phyloP scores from a whole-genome alignment of 1,140 invertebrate genomes.

The Pogonomyrmex barbatus region DNA sequence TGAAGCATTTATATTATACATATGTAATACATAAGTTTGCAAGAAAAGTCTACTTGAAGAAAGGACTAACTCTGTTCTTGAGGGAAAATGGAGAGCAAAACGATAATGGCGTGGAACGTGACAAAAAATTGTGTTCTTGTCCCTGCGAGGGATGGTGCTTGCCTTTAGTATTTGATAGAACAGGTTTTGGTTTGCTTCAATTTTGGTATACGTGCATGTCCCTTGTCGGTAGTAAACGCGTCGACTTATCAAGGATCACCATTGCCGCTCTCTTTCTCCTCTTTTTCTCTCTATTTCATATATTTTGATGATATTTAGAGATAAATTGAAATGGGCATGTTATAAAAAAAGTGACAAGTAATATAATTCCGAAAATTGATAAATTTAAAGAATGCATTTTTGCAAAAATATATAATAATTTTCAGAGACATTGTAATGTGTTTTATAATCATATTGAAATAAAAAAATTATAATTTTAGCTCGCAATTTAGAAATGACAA shows the following conservation, averaged over 20 bases:
- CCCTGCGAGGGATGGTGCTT: background rate
- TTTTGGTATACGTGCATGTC: constrained; percentile 24
- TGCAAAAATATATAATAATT: background rate
- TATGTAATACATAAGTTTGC: background rate
- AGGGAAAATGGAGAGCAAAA: constrained; percentile 43
- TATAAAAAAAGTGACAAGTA: background rate
- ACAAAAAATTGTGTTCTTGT: constrained; percentile 46
- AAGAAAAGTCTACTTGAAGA: constrained; percentile 14
- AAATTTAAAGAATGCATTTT: background rate
- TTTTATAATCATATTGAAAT: too few relatives aligned
- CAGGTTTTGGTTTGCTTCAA: constrained; percentile 48
- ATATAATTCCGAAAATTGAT: background rate
- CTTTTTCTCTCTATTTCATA: background rate
- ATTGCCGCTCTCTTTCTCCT: background rate
- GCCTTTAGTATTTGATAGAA: constrained; percentile 28
- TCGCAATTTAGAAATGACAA: background rate
- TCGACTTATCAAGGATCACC: constrained; percentile 39
- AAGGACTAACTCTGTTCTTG: constrained; percentile 22
- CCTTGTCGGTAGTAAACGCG: constrained; percentile 36
- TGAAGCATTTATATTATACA: background rate
- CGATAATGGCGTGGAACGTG: constrained; percentile 36
- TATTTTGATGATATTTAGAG: constrained; percentile 4
- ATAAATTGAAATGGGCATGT: background rate
- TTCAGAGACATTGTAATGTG: too few relatives aligned
- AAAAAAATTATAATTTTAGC: background rate